A percentile compares a stretch with the other conserved stretches of the same genome.
phyloP scores from a whole-genome alignment of 2,113 vertebrate species.

The Tautogolabrus adspersus region DNA sequence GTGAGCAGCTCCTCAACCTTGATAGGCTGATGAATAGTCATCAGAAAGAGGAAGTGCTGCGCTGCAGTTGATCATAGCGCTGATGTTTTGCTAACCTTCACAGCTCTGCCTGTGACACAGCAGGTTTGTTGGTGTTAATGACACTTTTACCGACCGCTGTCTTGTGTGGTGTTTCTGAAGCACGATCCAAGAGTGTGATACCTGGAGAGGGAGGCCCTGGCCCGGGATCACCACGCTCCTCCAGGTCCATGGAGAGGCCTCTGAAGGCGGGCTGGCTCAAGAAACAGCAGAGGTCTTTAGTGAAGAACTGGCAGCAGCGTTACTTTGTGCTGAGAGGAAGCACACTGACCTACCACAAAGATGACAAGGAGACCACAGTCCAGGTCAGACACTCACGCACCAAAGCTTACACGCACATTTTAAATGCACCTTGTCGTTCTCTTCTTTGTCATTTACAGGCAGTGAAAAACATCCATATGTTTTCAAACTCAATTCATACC shows the following conservation, averaged over 20 bases:
- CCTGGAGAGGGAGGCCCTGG: conserved; percentile 79
- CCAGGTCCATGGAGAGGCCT: conserved; percentile 86
- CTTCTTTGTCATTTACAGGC: background rate
- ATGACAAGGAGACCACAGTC: conserved; percentile 88
- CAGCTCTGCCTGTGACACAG: conserved; percentile 17
- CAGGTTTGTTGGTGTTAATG: background rate
- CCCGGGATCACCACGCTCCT: conserved; percentile 39
- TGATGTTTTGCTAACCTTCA: conserved; percentile 33
- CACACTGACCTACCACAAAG: conserved; percentile 92
- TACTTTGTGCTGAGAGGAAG: conserved; percentile 92
- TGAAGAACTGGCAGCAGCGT: conserved; percentile 95
- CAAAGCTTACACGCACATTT: background rate
- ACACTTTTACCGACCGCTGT: conserved; percentile 2
- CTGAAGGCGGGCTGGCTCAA: conserved; percentile 95
- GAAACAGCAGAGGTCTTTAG: conserved; percentile 94
- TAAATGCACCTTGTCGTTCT: background rate
- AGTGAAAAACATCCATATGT: background rate
- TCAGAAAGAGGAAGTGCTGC: conserved; percentile 66
- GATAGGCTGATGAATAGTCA: conserved; percentile 49
- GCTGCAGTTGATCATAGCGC: background rate
- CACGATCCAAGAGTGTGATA: conserved; percentile 91
- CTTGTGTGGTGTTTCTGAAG: conserved; percentile 74
- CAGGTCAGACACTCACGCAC: conserved; percentile 84
- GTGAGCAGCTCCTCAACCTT: conserved; percentile 15
- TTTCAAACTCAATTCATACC: background rate